Base-by-base conservation (phyloP, 2,888 invertebrate species). In the Cephus spinipes region DNA sequence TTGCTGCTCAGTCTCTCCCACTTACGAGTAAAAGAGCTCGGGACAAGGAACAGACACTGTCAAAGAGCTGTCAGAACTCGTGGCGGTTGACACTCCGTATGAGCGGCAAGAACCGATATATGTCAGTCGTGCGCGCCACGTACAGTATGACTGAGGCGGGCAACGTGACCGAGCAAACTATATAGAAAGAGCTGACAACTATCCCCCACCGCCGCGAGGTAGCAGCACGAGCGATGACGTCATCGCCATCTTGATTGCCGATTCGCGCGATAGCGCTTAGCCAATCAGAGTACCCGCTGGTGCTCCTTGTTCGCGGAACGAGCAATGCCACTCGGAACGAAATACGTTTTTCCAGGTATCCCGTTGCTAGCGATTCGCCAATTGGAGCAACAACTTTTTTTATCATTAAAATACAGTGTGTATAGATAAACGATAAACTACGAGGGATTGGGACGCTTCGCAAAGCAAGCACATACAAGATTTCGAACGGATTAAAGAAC, bases 121-220 rank as follows among this genome's bases (percentile, higher is more conserved):
- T 23, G 55, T 55, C 55, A 23, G 55, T 55, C 55, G 55, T 23
- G 23, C 30, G 23, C 23, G 71, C 32, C 33, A 23, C 71, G 32
- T 71, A 71, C 71, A 23, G 71, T 71, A 71, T 83, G 79, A 90
- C 90, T 90, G 90, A 89, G 83, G 85, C 84, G 83, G 82, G 81
- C 88, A 89, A 90, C 87, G 88, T 90, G 89, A 89, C 87, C 86
- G 74, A 81, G 80, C 85, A 85, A 85, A 86, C 90, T 90, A 90
- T 90, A 90, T 90, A 89, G 85, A 83, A 84, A 83, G 83, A 81
- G 82, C 33, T 12, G 31, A 71, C 32, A 31, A 15, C 71, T 31
- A 33, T 68, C 73, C 77, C 69, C 69, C 35, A 73, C 77, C 40
- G 35, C 80, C 40, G 69, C 75, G 68, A 71, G 77, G 77, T 77